A percentile compares a stretch with the other conserved stretches of the same genome.
phyloP scores from a whole-genome alignment of 2,113 vertebrate species.

The Otolemur garnettii region DNA sequence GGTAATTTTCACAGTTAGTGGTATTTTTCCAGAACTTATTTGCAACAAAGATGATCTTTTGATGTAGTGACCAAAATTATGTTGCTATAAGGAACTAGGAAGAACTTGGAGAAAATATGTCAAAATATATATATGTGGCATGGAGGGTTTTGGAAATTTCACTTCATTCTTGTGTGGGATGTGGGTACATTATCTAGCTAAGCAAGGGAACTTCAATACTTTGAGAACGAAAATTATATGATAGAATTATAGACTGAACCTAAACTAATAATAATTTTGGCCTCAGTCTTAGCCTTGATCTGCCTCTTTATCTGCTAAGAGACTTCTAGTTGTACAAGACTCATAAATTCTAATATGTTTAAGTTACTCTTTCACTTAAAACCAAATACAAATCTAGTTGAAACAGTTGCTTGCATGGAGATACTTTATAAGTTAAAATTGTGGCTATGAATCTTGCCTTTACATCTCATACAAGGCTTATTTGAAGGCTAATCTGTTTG shows the following conservation, averaged over 20 bases:
- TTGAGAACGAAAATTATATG: not conserved
- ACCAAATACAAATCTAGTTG: not conserved
- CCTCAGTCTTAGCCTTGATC: not conserved
- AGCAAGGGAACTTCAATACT: not conserved
- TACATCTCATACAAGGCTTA: not conserved
- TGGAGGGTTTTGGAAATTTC: not conserved
- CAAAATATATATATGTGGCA: not conserved
- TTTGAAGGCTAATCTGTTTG: not conserved
- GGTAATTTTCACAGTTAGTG: not conserved
- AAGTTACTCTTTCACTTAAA: not conserved
- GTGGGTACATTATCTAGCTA: not conserved
- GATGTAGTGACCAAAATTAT: not conserved
- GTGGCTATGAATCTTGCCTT: not conserved
- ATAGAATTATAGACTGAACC: not conserved
- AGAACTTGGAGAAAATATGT: not conserved
- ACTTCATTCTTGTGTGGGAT: not conserved
- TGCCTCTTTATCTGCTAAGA: not conserved
- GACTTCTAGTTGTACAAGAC: not conserved
- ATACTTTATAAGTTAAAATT: not conserved
- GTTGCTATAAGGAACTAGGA: not conserved
- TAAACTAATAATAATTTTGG: not conserved
- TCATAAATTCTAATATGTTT: not conserved
- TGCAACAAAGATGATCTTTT: not conserved
- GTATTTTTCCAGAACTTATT: not conserved
- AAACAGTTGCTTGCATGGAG: not conserved